Conservation (phyloP, 2,888 invertebrate genomes). For the Lapara coniferarum region DNA sequence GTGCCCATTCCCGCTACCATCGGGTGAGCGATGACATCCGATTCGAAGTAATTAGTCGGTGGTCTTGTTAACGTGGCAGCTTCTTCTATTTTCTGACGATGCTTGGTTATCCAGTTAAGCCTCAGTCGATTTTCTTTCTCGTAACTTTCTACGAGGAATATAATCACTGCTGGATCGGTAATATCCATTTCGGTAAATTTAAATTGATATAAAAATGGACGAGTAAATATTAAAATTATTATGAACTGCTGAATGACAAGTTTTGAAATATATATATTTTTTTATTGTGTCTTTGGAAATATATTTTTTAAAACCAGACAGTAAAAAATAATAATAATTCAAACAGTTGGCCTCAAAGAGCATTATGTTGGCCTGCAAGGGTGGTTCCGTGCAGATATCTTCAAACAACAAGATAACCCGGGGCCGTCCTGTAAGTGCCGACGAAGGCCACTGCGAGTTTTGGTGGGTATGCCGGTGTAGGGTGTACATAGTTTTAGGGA, state of each 20-base stretch:
- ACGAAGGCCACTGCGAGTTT: no score
- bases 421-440: no score
- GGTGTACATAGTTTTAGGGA: no score
- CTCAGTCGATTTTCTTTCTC: conserved; percentile 58
- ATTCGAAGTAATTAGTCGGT: conserved; percentile 56
- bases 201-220: neutral
- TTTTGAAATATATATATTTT: neutral
- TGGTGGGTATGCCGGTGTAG: no score
- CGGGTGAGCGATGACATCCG: conserved; percentile 52
- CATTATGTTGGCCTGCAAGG: no score
- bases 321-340: no score
- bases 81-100: conserved; percentile 47
- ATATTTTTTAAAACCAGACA: neutral
- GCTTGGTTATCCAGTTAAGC: conserved; percentile 55
- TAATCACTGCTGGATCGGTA: conserved; percentile 55
- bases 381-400: no score
- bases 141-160: conserved; percentile 57
- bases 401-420: no score
- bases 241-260: neutral
- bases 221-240: neutral
- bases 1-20: conserved; percentile 56
- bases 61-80: conserved; percentile 55
- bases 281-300: neutral
- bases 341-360: no score
- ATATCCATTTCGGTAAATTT: conserved; percentile 58